These are phyloP conservation scores for Phoeniculus purpureus DNA, from an alignment of 2,797 vertebrate genomes.

Conservation along the genomic window DNA sequence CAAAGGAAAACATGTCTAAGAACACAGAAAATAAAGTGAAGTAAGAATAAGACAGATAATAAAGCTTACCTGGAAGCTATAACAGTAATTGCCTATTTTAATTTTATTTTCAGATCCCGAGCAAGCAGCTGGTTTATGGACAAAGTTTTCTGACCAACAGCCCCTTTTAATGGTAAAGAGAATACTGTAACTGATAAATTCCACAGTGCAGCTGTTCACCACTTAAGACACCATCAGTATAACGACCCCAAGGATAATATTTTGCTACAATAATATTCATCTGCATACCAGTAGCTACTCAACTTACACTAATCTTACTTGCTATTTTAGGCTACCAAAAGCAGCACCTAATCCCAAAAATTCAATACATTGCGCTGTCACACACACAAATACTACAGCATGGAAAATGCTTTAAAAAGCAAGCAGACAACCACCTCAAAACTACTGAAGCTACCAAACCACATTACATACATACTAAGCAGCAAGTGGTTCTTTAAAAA, in stretches of 20 bases:
- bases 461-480: not conserved
- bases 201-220: not conserved
- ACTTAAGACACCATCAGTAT: not conserved
- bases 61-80: not conserved
- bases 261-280: slow-evolving; percentile 39
- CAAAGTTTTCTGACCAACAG: not conserved
- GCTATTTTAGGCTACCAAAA: slow-evolving; percentile 56
- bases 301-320: slow-evolving; percentile 29
- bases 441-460: not conserved
- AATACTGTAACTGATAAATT: not conserved
- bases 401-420: not conserved
- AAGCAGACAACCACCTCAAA: not conserved
- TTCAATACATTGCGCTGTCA: slow-evolving; percentile 4
- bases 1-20: not conserved
- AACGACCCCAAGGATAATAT: slow-evolving; percentile 35
- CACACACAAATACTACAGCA: not conserved
- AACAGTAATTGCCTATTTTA: not conserved
- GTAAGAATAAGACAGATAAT: not conserved
- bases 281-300: slow-evolving; percentile 42
- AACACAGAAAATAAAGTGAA: not conserved
- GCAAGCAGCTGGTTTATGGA: not conserved
- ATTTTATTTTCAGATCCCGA: not conserved
- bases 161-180: not conserved
- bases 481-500: not conserved
- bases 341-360: slow-evolving; percentile 57